Percentiles rank a stretch among this genome's conserved stretches.
phyloP scores from a whole-genome alignment of 2,113 vertebrate genomes.

The Taurulus bubalis region DNA sequence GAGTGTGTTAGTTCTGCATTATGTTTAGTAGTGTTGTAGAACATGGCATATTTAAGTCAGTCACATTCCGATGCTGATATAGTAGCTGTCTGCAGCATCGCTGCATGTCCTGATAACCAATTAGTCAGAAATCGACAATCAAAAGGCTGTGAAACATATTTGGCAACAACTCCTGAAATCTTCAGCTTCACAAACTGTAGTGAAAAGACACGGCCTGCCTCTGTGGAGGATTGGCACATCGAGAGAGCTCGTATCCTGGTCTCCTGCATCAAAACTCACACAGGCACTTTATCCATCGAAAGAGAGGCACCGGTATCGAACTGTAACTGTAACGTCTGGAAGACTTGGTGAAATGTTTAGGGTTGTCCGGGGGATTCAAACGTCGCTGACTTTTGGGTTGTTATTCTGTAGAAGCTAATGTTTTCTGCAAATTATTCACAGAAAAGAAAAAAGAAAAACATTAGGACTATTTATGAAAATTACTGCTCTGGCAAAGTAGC shows the following conservation, averaged over 20 bases:
- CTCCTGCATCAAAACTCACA: slow-evolving; percentile 48
- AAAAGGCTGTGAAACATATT: slow-evolving; percentile 53
- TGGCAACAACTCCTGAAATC: slow-evolving; percentile 57
- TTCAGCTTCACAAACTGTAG: slow-evolving; percentile 50
- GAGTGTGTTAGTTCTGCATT: slow-evolving; percentile 20
- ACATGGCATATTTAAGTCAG: slow-evolving; percentile 29
- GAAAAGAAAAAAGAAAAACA: slow-evolving; percentile 12
- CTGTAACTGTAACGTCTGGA: slow-evolving; percentile 56
- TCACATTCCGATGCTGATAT: neutral
- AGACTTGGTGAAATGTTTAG: slow-evolving; percentile 57
- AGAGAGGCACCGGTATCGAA: slow-evolving; percentile 51
- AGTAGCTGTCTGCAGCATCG: slow-evolving; percentile 8
- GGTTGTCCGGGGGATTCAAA: slow-evolving; percentile 18
- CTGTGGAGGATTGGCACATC: neutral
- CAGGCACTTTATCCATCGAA: slow-evolving; percentile 75
- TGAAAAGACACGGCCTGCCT: slow-evolving; percentile 30
- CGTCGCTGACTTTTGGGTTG: neutral
- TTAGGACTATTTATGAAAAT: neutral
- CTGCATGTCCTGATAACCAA: slow-evolving; percentile 14
- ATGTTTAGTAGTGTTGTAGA: slow-evolving; percentile 21
- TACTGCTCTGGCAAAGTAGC: neutral
- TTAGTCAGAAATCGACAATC: neutral
- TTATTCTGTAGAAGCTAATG: neutral
- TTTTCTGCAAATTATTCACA: slow-evolving; percentile 19
- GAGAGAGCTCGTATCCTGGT: slow-evolving; percentile 22